Conservation (phyloP, 1,140 invertebrate genomes). For the Cotesia typhae region DNA sequence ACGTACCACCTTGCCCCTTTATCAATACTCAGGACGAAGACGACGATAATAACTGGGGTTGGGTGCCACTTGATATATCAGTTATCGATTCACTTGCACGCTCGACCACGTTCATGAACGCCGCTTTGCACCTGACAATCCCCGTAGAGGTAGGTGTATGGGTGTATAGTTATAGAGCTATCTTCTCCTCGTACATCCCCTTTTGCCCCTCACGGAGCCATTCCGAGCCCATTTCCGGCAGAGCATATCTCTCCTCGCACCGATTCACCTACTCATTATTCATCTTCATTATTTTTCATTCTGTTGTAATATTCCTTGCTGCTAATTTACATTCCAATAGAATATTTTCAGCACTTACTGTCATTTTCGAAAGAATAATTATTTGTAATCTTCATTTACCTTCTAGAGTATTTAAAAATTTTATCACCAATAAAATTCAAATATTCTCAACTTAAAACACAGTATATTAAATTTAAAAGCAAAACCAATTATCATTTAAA, state of each 20-base stretch:
- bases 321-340: too few species aligned
- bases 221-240: slow-evolving; percentile 8
- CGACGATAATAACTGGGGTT: background rate
- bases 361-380: too few species aligned
- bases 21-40: slow-evolving; percentile 31
- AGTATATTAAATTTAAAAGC: too few species aligned
- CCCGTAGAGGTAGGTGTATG: background rate
- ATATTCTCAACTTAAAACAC: too few species aligned
- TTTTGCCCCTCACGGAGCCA: background rate
- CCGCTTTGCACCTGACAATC: slow-evolving; percentile 24
- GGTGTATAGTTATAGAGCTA: too few species aligned
- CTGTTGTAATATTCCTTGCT: too few species aligned
- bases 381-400: too few species aligned
- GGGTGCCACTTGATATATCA: slow-evolving; percentile 39
- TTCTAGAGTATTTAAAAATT: too few species aligned
- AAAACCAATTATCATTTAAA: too few species aligned
- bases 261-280: slow-evolving; percentile 2
- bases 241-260: background rate
- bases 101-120: slow-evolving; percentile 19
- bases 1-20: slow-evolving; percentile 28
- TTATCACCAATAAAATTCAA: too few species aligned
- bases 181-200: background rate
- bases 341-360: too few species aligned
- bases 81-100: slow-evolving; percentile 44
- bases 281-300: too few species aligned